Base-by-base conservation (phyloP, 2,797 vertebrate species). In the Mormyrus proboscirostris region DNA sequence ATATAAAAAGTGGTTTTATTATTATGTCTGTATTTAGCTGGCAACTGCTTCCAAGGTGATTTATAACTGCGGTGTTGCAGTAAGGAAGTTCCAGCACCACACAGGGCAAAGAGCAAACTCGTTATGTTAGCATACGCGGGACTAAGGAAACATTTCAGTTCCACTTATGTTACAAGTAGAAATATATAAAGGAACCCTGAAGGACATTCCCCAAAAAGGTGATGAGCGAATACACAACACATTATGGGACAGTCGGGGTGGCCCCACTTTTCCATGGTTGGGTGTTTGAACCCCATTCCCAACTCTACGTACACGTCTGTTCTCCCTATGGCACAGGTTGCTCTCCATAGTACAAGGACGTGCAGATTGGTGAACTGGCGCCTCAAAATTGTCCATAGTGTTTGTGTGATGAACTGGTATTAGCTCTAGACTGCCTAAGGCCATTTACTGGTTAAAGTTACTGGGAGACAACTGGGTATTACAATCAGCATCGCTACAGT, bases 51-150 rank as follows among this genome's bases (percentile, higher is more conserved):
- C 49, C 84, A 53, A 25, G 25, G 49, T 86, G 84, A 86, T 86
- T 86, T 53, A 86, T 51, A 29, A 86, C 84, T 53, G 25, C 12
- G 84, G 49, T 86, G 84, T 19, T 53, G 29, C 84, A 86, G 84
- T 86, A n/a, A 22, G 76, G 76, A 82, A 82, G 76, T 82, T 82
- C 47, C 76, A 82, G 76, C 76, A 82, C 41, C 41, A 19, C 76
- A 44, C 76, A 82, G 76, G 76, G 38, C 76, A 82, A 82, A 82
- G 76, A 82, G 76, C 76, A 82, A 82, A 82, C 76, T 82, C 76
- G 76, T 82, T 82, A 82, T 82, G 76, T 47, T 82, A 79, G 73
- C 38, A 82, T 82, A 10, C 41, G 38, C 47, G 41, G 41, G 41
- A 82, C 76, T 82, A n/a, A 82, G 41, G 76, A 82, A 82, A 82